These are phyloP conservation scores for Gari tellinella DNA, from an alignment of 2,888 invertebrate genomes.

Conservation along the genomic window DNA sequence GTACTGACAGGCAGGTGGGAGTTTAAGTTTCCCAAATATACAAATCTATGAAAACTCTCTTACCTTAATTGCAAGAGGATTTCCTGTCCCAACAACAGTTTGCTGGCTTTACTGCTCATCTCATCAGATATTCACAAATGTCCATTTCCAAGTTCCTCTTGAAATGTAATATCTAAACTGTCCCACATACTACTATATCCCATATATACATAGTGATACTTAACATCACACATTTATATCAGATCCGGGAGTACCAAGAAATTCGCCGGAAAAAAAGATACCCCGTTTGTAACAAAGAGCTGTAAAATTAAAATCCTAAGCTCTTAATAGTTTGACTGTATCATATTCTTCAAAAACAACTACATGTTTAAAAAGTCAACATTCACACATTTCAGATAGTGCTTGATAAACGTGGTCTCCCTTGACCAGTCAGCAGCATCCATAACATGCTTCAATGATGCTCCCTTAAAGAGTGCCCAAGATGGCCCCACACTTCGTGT, in stretches of 20 bases:
- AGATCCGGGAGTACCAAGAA: background rate
- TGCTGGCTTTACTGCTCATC: background rate
- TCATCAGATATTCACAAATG: background rate
- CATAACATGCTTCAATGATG: constrained; percentile 6
- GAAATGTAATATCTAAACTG: background rate
- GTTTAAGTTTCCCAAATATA: no score
- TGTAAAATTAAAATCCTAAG: no score
- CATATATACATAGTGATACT: no score
- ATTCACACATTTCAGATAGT: no score
- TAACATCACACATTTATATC: background rate
- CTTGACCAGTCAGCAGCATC: constrained; percentile 21
- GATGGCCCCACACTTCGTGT: constrained; percentile 28
- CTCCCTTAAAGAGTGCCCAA: constrained; percentile 2
- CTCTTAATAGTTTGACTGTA: no score
- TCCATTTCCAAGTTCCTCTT: no score
- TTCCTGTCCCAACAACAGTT: background rate
- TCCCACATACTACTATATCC: background rate
- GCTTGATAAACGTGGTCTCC: constrained; percentile 20
- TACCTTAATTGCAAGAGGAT: no score
- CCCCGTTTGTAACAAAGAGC: background rate
- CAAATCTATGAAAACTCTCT: no score
- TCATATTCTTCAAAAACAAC: no score
- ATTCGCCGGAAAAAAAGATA: background rate
- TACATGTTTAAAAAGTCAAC: no score
- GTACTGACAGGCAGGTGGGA: background rate